phyloP scores from a whole-genome alignment of 2,113 vertebrate species.

The Oxyura jamaicensis region DNA sequence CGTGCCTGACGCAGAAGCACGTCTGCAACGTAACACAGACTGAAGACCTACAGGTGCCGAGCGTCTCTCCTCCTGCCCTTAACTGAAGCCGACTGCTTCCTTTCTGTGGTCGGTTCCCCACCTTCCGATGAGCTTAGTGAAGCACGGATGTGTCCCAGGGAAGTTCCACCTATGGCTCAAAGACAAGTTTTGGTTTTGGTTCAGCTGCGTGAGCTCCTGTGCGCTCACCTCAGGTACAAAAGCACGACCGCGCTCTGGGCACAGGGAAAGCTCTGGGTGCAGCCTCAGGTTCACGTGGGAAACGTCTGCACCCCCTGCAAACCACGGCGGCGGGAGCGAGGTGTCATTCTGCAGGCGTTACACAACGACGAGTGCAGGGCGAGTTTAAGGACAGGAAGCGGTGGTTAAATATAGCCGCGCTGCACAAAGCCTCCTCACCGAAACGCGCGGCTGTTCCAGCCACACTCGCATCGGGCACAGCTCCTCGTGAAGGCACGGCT shows the following conservation, averaged over 20 bases:
- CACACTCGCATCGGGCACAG: not conserved
- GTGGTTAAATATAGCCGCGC: not conserved
- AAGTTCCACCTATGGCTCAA: fast-evolving
- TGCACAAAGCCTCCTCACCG: not conserved
- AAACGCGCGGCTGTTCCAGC: not conserved
- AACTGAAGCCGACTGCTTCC: not conserved
- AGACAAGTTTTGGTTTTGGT: not conserved
- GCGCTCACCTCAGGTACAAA: fast-evolving
- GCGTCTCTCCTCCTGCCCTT: not conserved
- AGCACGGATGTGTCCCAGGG: fast-evolving
- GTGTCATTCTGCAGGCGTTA: not conserved
- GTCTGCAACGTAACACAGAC: not conserved
- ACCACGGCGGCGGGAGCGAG: not conserved
- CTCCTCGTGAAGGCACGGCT: not conserved
- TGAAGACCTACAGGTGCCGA: not conserved
- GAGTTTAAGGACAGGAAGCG: not conserved
- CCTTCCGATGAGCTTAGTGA: not conserved
- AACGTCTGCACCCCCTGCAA: not conserved
- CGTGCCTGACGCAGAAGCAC: not conserved
- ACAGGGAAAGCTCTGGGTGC: not conserved
- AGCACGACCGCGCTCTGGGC: fast-evolving
- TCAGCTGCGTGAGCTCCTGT: not conserved
- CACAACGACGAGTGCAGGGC: not conserved
- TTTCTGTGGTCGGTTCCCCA: fast-evolving
- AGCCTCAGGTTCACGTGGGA: not conserved